Conservation (phyloP, 2,113 vertebrate species). For the Xiphophorus couchianus region DNA sequence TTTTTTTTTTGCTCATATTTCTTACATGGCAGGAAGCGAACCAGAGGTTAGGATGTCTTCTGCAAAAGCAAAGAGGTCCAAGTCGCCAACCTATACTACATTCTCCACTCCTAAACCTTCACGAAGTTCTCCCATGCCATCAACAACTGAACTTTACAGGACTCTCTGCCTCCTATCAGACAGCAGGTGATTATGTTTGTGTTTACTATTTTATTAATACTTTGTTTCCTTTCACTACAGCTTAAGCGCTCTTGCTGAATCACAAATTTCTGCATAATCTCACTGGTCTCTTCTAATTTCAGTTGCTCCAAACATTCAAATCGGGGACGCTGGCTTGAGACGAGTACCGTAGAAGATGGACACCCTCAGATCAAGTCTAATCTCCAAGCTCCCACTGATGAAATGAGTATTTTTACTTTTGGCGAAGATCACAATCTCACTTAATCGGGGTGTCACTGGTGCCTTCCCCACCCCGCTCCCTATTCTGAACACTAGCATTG, state of each 20-base stretch:
- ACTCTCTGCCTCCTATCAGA: constrained; percentile 73
- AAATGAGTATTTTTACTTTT: constrained; percentile 72
- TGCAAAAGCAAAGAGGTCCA: constrained; percentile 47
- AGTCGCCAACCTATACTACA: constrained; percentile 41
- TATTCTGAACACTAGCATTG: neutral
- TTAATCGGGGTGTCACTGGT: constrained; percentile 37
- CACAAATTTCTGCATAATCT: neutral
- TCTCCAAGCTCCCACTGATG: constrained; percentile 40
- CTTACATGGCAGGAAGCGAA: constrained; percentile 69
- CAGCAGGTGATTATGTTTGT: constrained; percentile 80
- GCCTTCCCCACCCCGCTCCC: constrained; percentile 15
- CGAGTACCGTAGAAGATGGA: constrained; percentile 43
- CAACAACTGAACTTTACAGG: constrained; percentile 82
- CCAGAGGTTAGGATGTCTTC: constrained; percentile 70
- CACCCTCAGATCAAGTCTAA: constrained; percentile 51
- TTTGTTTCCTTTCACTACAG: neutral
- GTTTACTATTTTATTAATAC: neutral
- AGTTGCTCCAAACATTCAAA: constrained; percentile 65
- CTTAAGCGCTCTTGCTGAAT: neutral
- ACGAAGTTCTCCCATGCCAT: constrained; percentile 65
- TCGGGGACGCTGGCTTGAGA: constrained; percentile 66
- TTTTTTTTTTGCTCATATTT: neutral
- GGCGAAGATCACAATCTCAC: constrained; percentile 66
- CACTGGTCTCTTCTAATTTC: neutral
- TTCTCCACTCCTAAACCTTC: constrained; percentile 77